phyloP scores from a whole-genome alignment of 2,113 vertebrate species.

The Xiphorhynchus elegans region DNA sequence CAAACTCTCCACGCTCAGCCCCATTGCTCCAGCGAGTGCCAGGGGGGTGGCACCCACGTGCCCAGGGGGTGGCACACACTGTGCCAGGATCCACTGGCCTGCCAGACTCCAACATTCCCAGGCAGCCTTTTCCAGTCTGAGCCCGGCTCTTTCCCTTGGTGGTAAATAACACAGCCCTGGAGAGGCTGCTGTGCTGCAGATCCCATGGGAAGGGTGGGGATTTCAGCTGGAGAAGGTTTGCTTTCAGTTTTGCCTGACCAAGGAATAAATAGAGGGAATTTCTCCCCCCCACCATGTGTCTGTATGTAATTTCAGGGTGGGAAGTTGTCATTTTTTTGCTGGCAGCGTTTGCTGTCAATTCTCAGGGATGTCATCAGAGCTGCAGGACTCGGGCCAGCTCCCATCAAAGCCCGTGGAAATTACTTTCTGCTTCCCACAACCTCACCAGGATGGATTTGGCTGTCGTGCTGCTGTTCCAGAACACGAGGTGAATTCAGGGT shows the following conservation, averaged over 20 bases:
- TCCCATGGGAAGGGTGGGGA: not conserved
- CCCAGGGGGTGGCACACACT: rapidly evolving
- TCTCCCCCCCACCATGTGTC: not conserved
- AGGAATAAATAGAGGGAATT: not conserved
- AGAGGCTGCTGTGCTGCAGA: rapidly evolving
- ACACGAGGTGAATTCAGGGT: not conserved
- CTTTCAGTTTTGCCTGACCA: not conserved
- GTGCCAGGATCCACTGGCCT: not conserved
- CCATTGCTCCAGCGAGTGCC: not conserved
- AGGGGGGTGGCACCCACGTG: rapidly evolving
- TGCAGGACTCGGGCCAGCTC: not conserved
- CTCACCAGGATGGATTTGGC: not conserved
- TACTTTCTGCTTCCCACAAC: not conserved
- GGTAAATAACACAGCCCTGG: rapidly evolving
- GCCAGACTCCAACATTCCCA: not conserved
- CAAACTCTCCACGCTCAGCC: rapidly evolving
- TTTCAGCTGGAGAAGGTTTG: not conserved
- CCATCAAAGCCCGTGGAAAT: not conserved
- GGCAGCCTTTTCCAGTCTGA: rapidly evolving
- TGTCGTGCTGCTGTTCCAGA: not conserved
- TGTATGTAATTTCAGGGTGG: not conserved
- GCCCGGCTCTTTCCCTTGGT: rapidly evolving
- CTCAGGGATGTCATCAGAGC: not conserved
- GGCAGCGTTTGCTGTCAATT: not conserved
- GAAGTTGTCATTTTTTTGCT: not conserved